Conservation (phyloP, 2,797 vertebrate genomes). For the Acestrorhynchus altus region DNA sequence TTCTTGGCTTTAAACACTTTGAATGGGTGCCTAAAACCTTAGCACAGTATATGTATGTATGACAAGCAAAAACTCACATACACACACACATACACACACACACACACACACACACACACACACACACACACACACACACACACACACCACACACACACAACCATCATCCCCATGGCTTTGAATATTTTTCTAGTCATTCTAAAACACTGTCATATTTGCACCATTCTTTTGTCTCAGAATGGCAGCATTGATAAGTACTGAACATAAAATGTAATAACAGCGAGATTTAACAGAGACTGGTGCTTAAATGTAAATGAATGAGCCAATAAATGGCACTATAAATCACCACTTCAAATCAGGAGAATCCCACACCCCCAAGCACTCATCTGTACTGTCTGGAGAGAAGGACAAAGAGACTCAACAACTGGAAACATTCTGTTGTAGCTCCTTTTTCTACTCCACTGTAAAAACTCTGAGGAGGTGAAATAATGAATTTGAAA, state of each 20-base stretch:
- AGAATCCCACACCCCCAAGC: conserved; percentile 42
- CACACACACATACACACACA: conserved; percentile 2
- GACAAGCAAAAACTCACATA: conserved; percentile 9
- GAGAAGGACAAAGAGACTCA: conserved; percentile 53
- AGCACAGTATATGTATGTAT: too few relatives aligned
- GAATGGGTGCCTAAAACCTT: too few relatives aligned
- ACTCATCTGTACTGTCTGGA: conserved; percentile 57
- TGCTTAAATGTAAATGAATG: conserved; percentile 54
- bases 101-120: background rate
- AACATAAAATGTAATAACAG: conserved; percentile 13
- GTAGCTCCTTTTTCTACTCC: background rate
- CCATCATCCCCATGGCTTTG: background rate
- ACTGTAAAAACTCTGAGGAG: conserved; percentile 21
- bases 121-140: conserved; percentile 25
- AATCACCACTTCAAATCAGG: conserved; percentile 62
- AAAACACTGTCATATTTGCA: conserved; percentile 45
- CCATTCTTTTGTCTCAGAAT: conserved; percentile 26
- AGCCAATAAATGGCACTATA: conserved; percentile 59
- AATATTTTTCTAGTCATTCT: conserved; percentile 51
- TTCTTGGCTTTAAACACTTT: too few relatives aligned
- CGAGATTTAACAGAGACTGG: conserved; percentile 55
- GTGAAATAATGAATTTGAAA: conserved; percentile 31
- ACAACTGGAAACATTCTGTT: conserved; percentile 48
- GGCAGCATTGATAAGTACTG: background rate
- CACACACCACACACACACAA: background rate